Percentiles rank a stretch among this genome's conserved stretches.
Evolutionary conservation across 2,797 vertebrate genomes (phyloP).

Genomic region (Halcyon chelicuti): DNA sequence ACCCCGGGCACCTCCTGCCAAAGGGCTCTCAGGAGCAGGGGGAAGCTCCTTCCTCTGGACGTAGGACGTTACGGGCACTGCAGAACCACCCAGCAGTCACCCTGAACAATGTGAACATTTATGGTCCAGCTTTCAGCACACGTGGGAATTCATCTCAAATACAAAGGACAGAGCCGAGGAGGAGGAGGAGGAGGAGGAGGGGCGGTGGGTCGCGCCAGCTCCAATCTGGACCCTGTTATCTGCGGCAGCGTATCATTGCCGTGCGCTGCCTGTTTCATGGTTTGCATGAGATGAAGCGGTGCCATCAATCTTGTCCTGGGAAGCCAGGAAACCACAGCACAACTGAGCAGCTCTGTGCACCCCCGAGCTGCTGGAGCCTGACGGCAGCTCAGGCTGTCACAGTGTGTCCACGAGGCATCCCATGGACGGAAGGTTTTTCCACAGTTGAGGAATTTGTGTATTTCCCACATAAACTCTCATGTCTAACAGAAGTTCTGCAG

Average conservation of each 20-base stretch:
- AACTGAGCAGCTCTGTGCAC: neutral
- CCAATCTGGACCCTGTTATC: neutral
- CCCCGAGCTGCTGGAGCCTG: neutral
- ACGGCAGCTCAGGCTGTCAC: neutral
- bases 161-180: neutral
- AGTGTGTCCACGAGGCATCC: neutral
- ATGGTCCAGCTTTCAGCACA: neutral
- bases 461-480: neutral
- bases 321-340: neutral
- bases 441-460: neutral
- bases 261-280: neutral
- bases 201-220: neutral
- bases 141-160: neutral
- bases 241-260: neutral
- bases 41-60: neutral
- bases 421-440: neutral
- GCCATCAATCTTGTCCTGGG: neutral
- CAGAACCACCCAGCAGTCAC: neutral
- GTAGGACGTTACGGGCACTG: neutral
- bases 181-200: neutral
- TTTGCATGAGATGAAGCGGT: neutral
- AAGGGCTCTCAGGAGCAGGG: neutral
- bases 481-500: neutral
- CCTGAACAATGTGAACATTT: neutral
- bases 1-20: neutral